Percentiles rank a stretch among this genome's conserved stretches.
These are phyloP conservation scores for Papilio glaucus DNA, from an alignment of 1,140 invertebrate species.

Conservation along the genomic window DNA sequence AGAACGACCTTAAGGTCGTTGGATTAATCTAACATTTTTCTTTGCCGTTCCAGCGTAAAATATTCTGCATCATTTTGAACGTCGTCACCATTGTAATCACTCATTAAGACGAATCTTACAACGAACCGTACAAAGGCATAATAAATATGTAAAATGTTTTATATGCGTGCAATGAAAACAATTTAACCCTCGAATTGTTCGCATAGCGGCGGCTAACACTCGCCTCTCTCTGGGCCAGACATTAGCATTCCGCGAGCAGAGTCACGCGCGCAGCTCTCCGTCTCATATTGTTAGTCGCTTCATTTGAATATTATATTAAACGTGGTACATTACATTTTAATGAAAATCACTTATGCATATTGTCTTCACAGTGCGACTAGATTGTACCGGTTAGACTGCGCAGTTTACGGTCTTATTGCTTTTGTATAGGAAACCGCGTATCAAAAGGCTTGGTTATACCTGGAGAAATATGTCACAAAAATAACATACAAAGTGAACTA, in stretches of 20 bases:
- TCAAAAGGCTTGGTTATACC: no score
- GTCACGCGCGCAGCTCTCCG: slow-evolving; percentile 27
- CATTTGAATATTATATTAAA: slow-evolving; percentile 75
- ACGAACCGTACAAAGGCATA: background rate
- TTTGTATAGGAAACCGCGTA: no score
- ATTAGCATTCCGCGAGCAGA: slow-evolving; percentile 47
- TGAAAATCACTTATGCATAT: slow-evolving; percentile 14
- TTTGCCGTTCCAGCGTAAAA: background rate
- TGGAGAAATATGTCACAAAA: no score
- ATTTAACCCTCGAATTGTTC: slow-evolving; percentile 25
- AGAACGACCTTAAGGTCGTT: no score
- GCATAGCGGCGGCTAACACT: background rate
- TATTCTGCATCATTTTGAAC: no score
- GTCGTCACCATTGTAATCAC: no score
- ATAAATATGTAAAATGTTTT: slow-evolving; percentile 15
- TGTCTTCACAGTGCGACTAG: background rate
- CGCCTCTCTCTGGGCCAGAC: background rate
- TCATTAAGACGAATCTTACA: background rate
- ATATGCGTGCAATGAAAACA: slow-evolving; percentile 32
- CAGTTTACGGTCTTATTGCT: no score
- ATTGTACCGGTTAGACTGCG: no score
- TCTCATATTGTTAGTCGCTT: slow-evolving; percentile 44
- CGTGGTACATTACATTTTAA: slow-evolving; percentile 33
- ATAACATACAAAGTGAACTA: no score
- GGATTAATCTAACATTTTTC: background rate